Base-by-base conservation (phyloP, 2,797 vertebrate species). In the Lateolabrax maculatus region DNA sequence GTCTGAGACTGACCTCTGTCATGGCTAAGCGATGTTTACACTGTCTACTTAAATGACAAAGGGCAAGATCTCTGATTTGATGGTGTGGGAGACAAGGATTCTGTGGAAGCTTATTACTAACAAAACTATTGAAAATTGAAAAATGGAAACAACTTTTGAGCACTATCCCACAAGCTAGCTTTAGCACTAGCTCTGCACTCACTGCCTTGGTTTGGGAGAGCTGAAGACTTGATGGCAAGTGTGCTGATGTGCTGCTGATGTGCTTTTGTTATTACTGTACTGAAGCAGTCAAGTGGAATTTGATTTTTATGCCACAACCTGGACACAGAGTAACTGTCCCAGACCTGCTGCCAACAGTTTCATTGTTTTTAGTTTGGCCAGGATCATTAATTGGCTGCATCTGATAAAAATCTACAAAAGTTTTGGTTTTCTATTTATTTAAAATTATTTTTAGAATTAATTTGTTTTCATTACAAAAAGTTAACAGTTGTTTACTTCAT, bases 1-100 rank as follows among this genome's bases (percentile, higher is more conserved):
- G 58, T 79, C 55, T 71, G 62, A 87, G 67, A 65, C 64, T 69
- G 61, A 71, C 71, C 67, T 71, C 64, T 79, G 71, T 75, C 58
- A 46, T 43, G 71, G 78, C 68, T 72, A 63, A 79, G 56, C 71
- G 58, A 88, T 88, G 87, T 89, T 92, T 86, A 86, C 85, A 78
- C 53, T 79, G 63, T 87, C 72, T 66, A 49, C 53, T 57, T 27
- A 49, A 27, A 70, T 68, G 21, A 70, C 37, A 55, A 70, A 63
- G 46, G 49, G n/a, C 56, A 57, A 62, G 39, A 73, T 75, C 37
- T 76, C 49, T 62, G 58, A 75, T 71, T 51, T 57, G 75, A 23
- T 64, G 8, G 46, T 63, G 43, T 19, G 34, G 18, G 65, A 34
- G 48, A 66, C 52, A 57, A 78, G 6, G 49, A 60, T 64, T 52